Evolutionary conservation across 2,797 vertebrate species (phyloP).

Genomic region (Myotis daubentonii): DNA sequence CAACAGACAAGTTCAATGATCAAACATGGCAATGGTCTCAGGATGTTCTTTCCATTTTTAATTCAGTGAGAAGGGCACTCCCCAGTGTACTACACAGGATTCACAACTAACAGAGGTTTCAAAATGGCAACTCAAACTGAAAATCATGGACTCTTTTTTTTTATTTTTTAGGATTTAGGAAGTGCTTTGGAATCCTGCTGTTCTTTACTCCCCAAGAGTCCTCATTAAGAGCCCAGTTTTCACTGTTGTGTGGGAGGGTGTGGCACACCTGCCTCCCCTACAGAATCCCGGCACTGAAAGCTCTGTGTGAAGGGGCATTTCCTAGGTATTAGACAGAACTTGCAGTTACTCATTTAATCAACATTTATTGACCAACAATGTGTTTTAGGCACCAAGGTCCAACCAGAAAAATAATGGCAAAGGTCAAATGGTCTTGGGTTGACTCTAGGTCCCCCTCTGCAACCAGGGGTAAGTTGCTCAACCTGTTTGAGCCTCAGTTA

Average conservation of each 20-base stretch:
- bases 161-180: background rate
- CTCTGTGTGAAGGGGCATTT: background rate
- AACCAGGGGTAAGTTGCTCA: background rate
- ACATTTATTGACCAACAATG: background rate
- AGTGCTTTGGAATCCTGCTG: background rate
- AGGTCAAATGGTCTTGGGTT: background rate
- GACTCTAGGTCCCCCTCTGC: background rate
- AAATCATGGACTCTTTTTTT: background rate
- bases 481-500: background rate
- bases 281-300: background rate
- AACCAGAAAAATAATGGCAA: conserved; percentile 11
- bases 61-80: conserved; percentile 15
- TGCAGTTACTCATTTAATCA: background rate
- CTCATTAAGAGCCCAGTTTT: background rate
- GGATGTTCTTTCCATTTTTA: background rate
- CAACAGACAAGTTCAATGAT: background rate
- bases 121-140: background rate
- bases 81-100: background rate
- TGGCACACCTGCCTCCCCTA: background rate
- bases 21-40: background rate
- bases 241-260: background rate
- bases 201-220: accelerated
- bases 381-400: background rate
- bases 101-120: conserved; percentile 17
- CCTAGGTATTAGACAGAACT: background rate